Base-by-base conservation (phyloP, 2,113 vertebrate genomes). In the Pelecanoides urinatrix region DNA sequence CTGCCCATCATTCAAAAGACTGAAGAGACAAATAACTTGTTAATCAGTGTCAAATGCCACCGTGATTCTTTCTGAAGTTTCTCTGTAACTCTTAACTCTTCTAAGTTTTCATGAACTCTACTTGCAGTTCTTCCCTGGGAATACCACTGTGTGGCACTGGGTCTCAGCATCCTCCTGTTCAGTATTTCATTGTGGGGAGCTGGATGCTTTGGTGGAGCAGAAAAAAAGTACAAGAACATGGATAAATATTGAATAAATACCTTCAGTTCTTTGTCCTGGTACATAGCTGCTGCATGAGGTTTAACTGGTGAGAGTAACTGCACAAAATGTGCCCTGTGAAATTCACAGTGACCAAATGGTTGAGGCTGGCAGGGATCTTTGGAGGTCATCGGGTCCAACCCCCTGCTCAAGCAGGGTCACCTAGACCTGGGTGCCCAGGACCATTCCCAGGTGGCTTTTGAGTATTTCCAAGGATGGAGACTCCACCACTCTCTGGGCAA, bases 111-210 rank as follows among this genome's bases (percentile, higher is more conserved):
- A 29, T 40, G 26, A 55, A 55, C 32, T n/a, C 34, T 42, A 58
- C 18, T 32, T 72, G n/a, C 29, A 59, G 44, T 52, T 16, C 56
- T 71, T 71, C 21, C 25, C 63, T 29, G 11, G 25, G 26, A 76
- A 23, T 21, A 71, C 25, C 18, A 27, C 23, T 59, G 29, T 23
- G 10, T 18, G 47, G 17, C 21, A n/a, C 25, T 17, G 7, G 25
- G 13, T 27, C 63, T 71, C 26, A 38, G 38, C 34, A 53, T 8
- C 22, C n/a, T 63, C 17, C 38, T 52, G 25, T 42, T 53, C 32
- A 8, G 9, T 59, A 40, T 38, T 65, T 81, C 38, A 47, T 36
- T 0, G 1, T 0, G 1, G 19, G 32, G 10, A 75, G 27, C 16
- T 38, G 40, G 6, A 38, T 44, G 22, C 13, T 72, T 77, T 66